A percentile compares a stretch with the other conserved stretches of the same genome.
Conservation (phyloP, 2,797 vertebrate species). For the Rousettus madagascariensis region DNA sequence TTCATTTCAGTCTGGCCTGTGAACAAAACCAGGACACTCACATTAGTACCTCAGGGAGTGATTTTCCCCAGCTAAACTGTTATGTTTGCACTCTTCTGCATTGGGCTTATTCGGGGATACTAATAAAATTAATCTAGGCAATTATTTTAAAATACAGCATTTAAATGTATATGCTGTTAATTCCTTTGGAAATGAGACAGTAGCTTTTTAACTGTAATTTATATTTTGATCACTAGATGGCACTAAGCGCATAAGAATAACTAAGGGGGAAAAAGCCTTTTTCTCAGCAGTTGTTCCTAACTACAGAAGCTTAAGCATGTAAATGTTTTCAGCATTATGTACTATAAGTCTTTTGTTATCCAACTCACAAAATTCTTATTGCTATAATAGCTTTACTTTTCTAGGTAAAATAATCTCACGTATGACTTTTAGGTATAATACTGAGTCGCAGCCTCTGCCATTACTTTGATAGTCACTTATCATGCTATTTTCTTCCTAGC, state of each 20-base stretch:
- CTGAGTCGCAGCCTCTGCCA: background rate
- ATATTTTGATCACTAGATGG: conserved; percentile 77
- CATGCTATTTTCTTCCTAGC: background rate
- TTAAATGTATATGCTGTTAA: background rate
- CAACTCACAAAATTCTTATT: background rate
- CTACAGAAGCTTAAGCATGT: background rate
- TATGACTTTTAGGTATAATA: background rate
- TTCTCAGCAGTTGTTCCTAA: background rate
- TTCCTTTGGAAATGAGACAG: background rate
- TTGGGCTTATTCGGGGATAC: background rate
- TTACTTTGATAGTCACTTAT: background rate
- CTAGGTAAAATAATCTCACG: background rate
- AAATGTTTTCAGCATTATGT: background rate
- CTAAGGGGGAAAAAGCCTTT: background rate
- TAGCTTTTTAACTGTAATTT: conserved; percentile 4
- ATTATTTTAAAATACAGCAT: background rate
- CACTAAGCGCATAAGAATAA: conserved; percentile 51
- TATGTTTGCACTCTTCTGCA: background rate
- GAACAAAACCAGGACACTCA: background rate
- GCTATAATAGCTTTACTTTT: conserved; percentile 8
- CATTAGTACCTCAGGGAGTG: background rate
- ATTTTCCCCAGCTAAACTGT: background rate
- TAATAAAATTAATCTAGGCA: background rate
- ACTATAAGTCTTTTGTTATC: background rate
- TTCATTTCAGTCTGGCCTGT: background rate